Base-by-base conservation (phyloP, 1,140 invertebrate genomes). In the Drosophila nigromelanica region DNA sequence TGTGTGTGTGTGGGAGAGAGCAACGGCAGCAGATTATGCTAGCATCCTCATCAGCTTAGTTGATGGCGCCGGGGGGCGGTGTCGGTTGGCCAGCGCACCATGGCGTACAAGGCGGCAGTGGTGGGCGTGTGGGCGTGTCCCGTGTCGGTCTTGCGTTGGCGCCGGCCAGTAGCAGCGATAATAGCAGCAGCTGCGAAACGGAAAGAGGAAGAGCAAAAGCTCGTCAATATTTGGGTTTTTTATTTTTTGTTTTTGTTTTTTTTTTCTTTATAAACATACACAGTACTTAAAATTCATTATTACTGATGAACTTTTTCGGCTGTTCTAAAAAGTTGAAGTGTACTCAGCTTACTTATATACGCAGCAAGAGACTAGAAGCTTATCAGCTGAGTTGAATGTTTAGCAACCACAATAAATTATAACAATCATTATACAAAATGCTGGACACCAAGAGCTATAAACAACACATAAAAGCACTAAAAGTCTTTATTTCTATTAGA, bases 51-150 rank as follows among this genome's bases (percentile, higher is more conserved):
- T 37, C 15, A 43, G 39, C 27, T 72, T 62, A 79, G 76, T 83
- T 83, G 7, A 76, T 40, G 5, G 58, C 45, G 21, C 80, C 79
- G 4, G 71, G 80, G 0, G 80, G 79, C 24, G 64, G 74, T 51
- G 74, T 54, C 0, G 66, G 79, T 18, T 75, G 79, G 24, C 71
- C 79, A n/a, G 79, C 79, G 10, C 80, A 82, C 71, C 71, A 76
- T 0, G 75, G 66, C 8, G 62, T 37, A 54, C 79, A 82, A 11
- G 75, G 56, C 5, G 73, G 73, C 14, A n/a, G 10, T 0, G 63
- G 39, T 1, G 50, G 35, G 12, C 10, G 10, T 10, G 54, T 30
- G 5, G 30, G 8, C 5, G 54, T 7, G 6, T 15, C 27, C 10
- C 10, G 37, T 10, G 24, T 6, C n/a, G 66, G 54, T 11, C 15